Evolutionary conservation across 2,888 invertebrate species (phyloP).

Genomic region (Meliscaeva auricollis): DNA sequence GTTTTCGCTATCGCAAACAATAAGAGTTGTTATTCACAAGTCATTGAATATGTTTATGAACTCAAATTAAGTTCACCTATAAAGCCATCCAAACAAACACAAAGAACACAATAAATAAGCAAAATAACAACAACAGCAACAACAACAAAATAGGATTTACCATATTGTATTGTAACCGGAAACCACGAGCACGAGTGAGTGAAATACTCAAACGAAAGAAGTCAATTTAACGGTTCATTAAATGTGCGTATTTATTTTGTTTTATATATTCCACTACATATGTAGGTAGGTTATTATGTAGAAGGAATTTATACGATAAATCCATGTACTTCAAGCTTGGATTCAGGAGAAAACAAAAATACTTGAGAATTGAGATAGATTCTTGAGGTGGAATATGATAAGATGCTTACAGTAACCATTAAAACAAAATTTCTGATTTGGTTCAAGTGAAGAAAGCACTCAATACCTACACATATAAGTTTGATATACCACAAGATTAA

Average conservation of each 20-base stretch:
- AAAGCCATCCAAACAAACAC: constrained; percentile 1
- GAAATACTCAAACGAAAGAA: constrained; percentile 43
- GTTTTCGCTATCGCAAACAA: not conserved
- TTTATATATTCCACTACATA: constrained; percentile 3
- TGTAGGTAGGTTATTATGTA: not conserved
- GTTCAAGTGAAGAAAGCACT: not conserved
- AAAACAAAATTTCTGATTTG: not conserved
- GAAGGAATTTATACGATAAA: not conserved
- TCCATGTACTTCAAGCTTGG: not conserved
- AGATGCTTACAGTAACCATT: not conserved
- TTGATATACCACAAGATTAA: not conserved
- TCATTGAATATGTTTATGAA: constrained; percentile 35
- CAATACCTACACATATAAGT: not conserved
- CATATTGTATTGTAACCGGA: constrained; percentile 37
- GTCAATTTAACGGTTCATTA: constrained; percentile 59
- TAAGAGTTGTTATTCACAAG: constrained; percentile 20
- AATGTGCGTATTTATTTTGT: constrained; percentile 59
- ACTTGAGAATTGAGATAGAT: not conserved
- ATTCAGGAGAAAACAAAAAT: not conserved
- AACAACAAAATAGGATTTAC: not conserved
- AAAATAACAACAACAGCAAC: no score
- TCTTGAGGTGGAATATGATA: not conserved
- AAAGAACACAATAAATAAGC: no score
- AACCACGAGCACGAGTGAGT: constrained; percentile 1
- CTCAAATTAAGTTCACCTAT: constrained; percentile 30